phyloP scores from a whole-genome alignment of 2,113 vertebrate species.

The Motacilla alba region DNA sequence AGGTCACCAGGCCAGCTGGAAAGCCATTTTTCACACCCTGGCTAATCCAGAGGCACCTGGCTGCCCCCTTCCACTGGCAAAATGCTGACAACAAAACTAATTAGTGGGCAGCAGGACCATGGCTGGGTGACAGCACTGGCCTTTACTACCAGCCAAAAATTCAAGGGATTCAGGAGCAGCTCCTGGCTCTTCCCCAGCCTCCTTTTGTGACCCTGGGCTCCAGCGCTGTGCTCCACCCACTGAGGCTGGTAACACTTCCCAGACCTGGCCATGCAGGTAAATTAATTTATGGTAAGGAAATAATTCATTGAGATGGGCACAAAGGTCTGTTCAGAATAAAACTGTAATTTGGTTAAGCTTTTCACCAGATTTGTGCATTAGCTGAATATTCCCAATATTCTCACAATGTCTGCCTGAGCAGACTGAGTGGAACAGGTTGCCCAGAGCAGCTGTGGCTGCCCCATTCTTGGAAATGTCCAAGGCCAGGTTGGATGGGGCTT shows the following conservation, averaged over 20 bases:
- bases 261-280: rapidly evolving
- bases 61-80: neutral
- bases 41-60: neutral
- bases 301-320: neutral
- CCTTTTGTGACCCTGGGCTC: neutral
- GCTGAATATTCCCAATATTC: neutral
- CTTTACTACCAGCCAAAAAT: neutral
- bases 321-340: neutral
- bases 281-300: neutral
- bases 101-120: neutral
- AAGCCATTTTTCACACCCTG: neutral
- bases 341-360: neutral
- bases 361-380: neutral
- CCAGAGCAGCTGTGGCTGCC: neutral
- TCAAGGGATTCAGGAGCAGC: neutral
- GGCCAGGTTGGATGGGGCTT: rapidly evolving
- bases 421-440: neutral
- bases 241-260: neutral
- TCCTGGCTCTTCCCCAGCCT: neutral
- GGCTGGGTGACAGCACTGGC: neutral
- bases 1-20: neutral
- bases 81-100: neutral
- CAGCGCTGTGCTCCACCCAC: neutral
- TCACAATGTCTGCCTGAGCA: neutral
- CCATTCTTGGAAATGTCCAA: rapidly evolving